Percentiles rank a stretch among this genome's conserved stretches.
phyloP scores from a whole-genome alignment of 2,888 invertebrate species.

The Caradrina kadenii region DNA sequence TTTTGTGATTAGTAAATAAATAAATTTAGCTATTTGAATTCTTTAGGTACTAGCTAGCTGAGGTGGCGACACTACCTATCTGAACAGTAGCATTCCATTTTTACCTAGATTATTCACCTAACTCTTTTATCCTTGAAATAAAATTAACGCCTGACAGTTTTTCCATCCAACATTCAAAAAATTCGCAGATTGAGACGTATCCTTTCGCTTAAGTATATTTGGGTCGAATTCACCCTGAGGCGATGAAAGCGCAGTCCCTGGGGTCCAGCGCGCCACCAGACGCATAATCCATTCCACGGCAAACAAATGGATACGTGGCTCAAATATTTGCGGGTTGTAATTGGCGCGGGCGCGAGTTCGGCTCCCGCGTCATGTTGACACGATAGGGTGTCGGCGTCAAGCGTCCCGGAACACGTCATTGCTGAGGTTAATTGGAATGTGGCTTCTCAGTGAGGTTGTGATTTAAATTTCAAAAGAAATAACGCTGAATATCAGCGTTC shows the following conservation, averaged over 20 bases:
- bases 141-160: too few relatives aligned
- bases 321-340: constrained; percentile 73
- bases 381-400: constrained; percentile 51
- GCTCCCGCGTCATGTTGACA: constrained; percentile 66
- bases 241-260: constrained; percentile 19
- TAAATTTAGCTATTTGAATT: too few relatives aligned
- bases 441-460: background rate
- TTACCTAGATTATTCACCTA: too few relatives aligned
- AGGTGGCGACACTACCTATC: too few relatives aligned
- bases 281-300: constrained; percentile 35
- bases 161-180: too few relatives aligned
- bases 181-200: too few relatives aligned
- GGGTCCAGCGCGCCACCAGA: constrained; percentile 11
- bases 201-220: background rate
- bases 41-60: too few relatives aligned
- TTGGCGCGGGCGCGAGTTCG: constrained; percentile 67
- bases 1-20: too few relatives aligned
- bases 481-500: too few relatives aligned
- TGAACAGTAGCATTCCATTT: too few relatives aligned
- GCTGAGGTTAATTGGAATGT: constrained; percentile 46
- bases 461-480: background rate
- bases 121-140: too few relatives aligned
- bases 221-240: background rate
- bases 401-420: constrained; percentile 33
- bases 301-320: constrained; percentile 49